Percentiles rank a stretch among this genome's conserved stretches.
Evolutionary conservation across 1,140 invertebrate species (phyloP).

Genomic region (Druon quercuslanigerum): DNA sequence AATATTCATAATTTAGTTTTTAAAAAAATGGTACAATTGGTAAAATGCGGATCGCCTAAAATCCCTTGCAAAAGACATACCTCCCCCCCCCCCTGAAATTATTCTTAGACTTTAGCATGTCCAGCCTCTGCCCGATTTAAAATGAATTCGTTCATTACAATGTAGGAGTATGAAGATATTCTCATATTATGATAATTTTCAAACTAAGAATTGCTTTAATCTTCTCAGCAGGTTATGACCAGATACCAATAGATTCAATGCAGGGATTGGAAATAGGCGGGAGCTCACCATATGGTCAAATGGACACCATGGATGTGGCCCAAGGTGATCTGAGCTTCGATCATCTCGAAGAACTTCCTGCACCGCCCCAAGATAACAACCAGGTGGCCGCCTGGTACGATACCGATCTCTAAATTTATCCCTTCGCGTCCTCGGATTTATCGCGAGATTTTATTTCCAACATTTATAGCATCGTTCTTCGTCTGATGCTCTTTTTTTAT

Average conservation of each 20-base stretch:
- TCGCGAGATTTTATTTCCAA: not conserved
- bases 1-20: no score
- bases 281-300: slow-evolving; percentile 82
- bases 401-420: slow-evolving; percentile 88
- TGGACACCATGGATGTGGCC: slow-evolving; percentile 91
- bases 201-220: not conserved
- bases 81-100: no score
- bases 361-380: slow-evolving; percentile 91
- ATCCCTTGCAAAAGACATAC: no score
- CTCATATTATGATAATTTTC: no score
- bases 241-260: slow-evolving; percentile 97
- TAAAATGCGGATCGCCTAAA: no score
- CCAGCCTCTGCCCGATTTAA: no score
- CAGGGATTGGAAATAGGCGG: slow-evolving; percentile 92
- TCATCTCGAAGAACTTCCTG: slow-evolving; percentile 87
- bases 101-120: no score
- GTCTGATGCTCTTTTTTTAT: slow-evolving; percentile 3
- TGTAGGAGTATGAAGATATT: no score
- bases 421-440: slow-evolving; percentile 35
- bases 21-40: no score
- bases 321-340: slow-evolving; percentile 89
- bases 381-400: slow-evolving; percentile 97
- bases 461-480: slow-evolving; percentile 6
- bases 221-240: slow-evolving; percentile 88
- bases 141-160: no score